These are phyloP conservation scores for Xerus inauris DNA, from an alignment of 2,113 vertebrate species.

Conservation along the genomic window DNA sequence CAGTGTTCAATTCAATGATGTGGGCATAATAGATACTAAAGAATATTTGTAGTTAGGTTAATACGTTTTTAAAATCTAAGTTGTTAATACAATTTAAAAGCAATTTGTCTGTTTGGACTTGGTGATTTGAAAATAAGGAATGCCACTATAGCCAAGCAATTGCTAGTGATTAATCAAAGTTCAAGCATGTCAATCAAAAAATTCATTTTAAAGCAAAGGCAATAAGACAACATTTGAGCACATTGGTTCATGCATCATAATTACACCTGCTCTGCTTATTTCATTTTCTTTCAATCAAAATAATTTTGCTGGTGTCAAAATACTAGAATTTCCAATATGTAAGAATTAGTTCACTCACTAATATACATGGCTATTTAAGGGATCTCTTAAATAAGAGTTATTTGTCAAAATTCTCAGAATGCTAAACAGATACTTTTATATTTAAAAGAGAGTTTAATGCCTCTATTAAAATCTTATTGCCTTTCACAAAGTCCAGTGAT, in stretches of 20 bases:
- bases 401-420: constrained; percentile 4
- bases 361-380: not conserved
- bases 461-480: not conserved
- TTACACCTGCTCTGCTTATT: not conserved
- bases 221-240: not conserved
- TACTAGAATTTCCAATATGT: not conserved
- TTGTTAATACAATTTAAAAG: constrained; percentile 3
- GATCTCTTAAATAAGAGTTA: not conserved
- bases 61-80: not conserved
- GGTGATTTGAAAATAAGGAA: not conserved
- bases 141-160: not conserved
- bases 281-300: constrained; percentile 6
- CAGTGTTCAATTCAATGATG: not conserved
- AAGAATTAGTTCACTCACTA: not conserved
- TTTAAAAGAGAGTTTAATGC: not conserved
- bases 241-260: not conserved
- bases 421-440: not conserved
- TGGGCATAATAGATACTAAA: not conserved
- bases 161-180: constrained; percentile 10
- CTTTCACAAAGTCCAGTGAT: constrained; percentile 9
- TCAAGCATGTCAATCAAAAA: not conserved
- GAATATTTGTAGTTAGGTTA: not conserved
- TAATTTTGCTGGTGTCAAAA: not conserved
- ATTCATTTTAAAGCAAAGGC: constrained; percentile 38
- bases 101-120: not conserved